Evolutionary conservation across 2,113 vertebrate genomes (phyloP).

Genomic region (Camarhynchus parvulus): DNA sequence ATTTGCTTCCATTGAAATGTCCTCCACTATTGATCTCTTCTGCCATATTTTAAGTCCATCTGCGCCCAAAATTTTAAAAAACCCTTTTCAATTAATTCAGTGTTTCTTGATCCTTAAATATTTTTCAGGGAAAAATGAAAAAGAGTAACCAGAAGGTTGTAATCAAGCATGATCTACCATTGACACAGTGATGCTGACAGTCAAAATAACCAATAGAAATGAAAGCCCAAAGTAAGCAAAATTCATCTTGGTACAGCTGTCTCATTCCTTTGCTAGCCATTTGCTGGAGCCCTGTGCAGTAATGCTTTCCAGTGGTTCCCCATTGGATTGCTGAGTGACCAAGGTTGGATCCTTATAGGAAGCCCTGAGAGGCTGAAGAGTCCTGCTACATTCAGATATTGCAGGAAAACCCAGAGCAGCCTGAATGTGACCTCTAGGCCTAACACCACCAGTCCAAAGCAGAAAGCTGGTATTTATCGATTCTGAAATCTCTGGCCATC

Average conservation of each 20-base stretch:
- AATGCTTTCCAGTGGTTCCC: background rate
- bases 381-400: background rate
- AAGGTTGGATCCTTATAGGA: background rate
- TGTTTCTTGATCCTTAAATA: background rate
- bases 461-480: slow-evolving; percentile 15
- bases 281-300: background rate
- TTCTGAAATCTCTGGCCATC: slow-evolving; percentile 61
- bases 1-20: background rate
- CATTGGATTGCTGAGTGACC: background rate
- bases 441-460: background rate
- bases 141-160: background rate
- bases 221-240: background rate
- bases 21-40: background rate
- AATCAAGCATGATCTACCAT: background rate
- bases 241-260: background rate
- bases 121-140: background rate
- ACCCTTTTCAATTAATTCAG: background rate
- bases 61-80: background rate
- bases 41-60: background rate
- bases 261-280: background rate
- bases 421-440: background rate
- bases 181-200: background rate
- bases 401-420: background rate
- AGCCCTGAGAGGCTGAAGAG: background rate
- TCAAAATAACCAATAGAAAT: background rate